These are phyloP conservation scores for Sceloporus tristichus DNA, from an alignment of 2,113 vertebrate species.

Conservation along the genomic window DNA sequence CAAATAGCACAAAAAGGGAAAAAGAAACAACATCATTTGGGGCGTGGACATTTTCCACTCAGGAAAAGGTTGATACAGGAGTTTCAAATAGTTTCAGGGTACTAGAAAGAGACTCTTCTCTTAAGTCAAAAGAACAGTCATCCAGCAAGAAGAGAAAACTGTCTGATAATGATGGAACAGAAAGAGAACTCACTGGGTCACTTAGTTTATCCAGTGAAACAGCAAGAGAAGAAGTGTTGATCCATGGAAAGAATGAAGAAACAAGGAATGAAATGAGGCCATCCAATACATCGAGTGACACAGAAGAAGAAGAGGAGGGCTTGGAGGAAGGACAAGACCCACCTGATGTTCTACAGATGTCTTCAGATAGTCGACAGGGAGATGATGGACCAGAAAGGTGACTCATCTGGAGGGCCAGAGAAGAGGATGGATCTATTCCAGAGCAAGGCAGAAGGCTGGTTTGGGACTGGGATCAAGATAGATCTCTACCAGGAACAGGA, in stretches of 20 bases:
- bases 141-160: neutral
- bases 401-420: neutral
- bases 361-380: slow-evolving; percentile 6
- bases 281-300: slow-evolving; percentile 1
- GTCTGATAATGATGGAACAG: neutral
- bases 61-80: neutral
- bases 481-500: slow-evolving; percentile 6
- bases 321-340: neutral
- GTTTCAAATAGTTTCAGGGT: neutral
- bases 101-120: neutral
- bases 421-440: neutral
- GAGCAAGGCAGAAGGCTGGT: neutral
- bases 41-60: neutral
- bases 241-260: neutral
- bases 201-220: neutral
- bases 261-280: neutral
- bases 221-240: neutral
- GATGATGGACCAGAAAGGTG: slow-evolving; percentile 32
- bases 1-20: neutral
- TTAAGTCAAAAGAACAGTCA: neutral
- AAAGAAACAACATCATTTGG: neutral
- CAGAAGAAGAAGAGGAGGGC: neutral
- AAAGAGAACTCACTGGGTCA: neutral
- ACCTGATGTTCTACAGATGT: neutral
- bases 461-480: neutral